A percentile compares a stretch with the other conserved stretches of the same genome.
Evolutionary conservation across 2,113 vertebrate species (phyloP).

Genomic region (Plectropomus leopardus): DNA sequence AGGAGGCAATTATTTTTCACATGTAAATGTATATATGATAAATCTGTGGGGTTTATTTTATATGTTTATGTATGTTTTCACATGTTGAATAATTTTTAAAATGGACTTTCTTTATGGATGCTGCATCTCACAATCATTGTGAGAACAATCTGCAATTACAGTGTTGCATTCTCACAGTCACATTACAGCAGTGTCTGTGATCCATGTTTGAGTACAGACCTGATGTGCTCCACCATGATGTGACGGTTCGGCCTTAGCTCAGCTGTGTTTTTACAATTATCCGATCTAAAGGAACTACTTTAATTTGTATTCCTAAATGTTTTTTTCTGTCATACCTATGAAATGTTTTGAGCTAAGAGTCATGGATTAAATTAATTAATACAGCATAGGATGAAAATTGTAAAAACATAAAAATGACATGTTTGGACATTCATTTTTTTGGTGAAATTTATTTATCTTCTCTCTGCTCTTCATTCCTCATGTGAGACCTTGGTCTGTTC

Average conservation of each 20-base stretch:
- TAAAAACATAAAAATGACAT: no score
- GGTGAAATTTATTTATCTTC: background rate
- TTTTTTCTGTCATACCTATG: background rate
- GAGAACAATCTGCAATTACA: background rate
- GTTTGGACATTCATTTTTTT: no score
- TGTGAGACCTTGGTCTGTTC: conserved; percentile 91
- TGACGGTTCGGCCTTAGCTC: background rate
- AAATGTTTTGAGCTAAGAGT: background rate
- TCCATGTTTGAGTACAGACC: conserved; percentile 28
- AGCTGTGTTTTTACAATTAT: background rate
- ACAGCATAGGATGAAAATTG: background rate
- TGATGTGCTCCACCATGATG: background rate
- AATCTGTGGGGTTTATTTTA: background rate
- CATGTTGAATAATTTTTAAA: background rate
- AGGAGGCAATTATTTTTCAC: background rate
- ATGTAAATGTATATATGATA: background rate
- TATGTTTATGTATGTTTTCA: no score
- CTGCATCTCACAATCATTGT: background rate
- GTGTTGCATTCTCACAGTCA: background rate
- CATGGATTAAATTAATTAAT: background rate
- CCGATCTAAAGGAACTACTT: background rate
- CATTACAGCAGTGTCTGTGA: background rate
- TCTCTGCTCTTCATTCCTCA: background rate
- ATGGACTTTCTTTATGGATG: background rate
- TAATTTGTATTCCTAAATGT: background rate